phyloP scores from a whole-genome alignment of 2,888 invertebrate species.

The Eupithecia subumbrata region DNA sequence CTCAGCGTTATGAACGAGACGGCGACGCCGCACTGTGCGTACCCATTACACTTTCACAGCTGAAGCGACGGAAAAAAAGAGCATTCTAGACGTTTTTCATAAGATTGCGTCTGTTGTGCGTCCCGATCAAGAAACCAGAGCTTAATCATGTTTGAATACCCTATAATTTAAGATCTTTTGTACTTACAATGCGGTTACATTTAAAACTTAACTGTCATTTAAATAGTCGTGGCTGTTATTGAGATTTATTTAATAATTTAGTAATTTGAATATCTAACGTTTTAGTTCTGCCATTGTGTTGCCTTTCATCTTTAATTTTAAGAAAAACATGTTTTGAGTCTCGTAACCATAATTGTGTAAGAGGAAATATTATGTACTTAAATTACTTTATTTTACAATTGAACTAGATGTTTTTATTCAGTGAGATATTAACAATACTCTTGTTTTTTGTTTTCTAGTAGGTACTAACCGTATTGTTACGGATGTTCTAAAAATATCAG shows the following conservation, averaged over 20 bases:
- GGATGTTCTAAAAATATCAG: neutral
- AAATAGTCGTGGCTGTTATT: neutral
- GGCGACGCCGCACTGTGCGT: too few species aligned
- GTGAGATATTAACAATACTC: slow-evolving; percentile 2
- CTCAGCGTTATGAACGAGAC: too few species aligned
- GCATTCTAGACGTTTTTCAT: too few species aligned
- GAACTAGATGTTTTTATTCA: neutral
- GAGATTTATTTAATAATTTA: neutral
- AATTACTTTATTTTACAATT: neutral
- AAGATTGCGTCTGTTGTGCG: too few species aligned
- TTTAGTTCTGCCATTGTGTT: neutral
- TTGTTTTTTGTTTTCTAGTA: neutral
- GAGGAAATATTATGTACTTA: neutral
- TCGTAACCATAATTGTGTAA: neutral
- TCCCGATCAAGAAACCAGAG: too few species aligned
- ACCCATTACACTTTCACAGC: too few species aligned
- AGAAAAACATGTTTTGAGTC: neutral
- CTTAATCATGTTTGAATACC: neutral
- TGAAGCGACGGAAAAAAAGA: too few species aligned
- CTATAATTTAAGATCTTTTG: neutral
- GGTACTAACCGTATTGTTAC: neutral
- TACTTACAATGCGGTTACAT: neutral
- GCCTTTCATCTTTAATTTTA: neutral
- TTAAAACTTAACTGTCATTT: neutral
- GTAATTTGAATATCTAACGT: neutral